Conservation (phyloP, 2,888 invertebrate genomes). For the Pardosa pseudoannulata region DNA sequence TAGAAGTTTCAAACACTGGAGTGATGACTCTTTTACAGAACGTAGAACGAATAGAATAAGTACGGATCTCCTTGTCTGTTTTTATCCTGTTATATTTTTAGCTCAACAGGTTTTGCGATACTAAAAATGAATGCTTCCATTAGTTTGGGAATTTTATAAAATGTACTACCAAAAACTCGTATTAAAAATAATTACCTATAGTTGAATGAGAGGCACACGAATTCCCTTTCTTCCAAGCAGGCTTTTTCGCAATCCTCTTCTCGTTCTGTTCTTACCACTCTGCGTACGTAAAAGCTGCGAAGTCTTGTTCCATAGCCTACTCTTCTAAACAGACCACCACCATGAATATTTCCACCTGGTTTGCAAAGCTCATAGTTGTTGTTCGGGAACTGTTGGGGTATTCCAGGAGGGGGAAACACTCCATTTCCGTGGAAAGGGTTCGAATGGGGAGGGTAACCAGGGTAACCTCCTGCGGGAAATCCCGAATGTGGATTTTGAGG, state of each 20-base stretch:
- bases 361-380: constrained; percentile 58
- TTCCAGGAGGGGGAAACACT: constrained; percentile 62
- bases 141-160: not conserved
- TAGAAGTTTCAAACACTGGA: too few relatives aligned
- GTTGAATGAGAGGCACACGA: constrained; percentile 91
- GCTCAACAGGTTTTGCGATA: too few relatives aligned
- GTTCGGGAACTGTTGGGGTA: constrained; percentile 56
- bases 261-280: constrained; percentile 73
- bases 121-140: too few relatives aligned
- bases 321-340: constrained; percentile 64
- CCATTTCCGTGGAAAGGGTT: constrained; percentile 47
- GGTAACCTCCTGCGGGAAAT: constrained; percentile 27
- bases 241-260: constrained; percentile 90
- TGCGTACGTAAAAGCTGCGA: constrained; percentile 73
- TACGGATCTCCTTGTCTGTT: too few relatives aligned
- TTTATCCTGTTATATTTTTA: too few relatives aligned
- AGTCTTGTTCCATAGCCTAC: constrained; percentile 74
- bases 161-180: too few relatives aligned
- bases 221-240: constrained; percentile 88
- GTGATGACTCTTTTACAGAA: too few relatives aligned
- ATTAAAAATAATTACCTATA: constrained; percentile 84
- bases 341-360: constrained; percentile 27
- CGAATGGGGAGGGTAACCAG: constrained; percentile 34
- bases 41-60: too few relatives aligned
- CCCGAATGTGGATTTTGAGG: constrained; percentile 50